Evolutionary conservation across 2,797 vertebrate species (phyloP), one percentile per base, ranked within the genome.

Genomic region (Dicrostonyx torquatus): DNA sequence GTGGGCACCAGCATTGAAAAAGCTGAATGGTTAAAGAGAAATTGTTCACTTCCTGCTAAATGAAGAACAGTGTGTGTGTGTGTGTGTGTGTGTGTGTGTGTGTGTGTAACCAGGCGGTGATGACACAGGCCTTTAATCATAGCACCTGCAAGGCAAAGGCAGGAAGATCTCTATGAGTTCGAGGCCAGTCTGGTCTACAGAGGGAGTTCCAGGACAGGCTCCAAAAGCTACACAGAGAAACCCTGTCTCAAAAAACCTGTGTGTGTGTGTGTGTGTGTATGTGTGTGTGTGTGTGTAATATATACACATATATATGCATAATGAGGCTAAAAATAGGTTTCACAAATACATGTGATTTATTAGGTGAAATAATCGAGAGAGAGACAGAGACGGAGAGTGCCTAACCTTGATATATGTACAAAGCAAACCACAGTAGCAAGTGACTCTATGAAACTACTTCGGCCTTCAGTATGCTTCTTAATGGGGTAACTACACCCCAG

Each of bases 1-100:
- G 40, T 76, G 10, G 64, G 91, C 86, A 91, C 82, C 34, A n/a
- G 26, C 45, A 50, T 84, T 80, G 34, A 73, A 89, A 90, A 87
- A 1, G 2, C 4, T 73, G n/a, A 62, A 70, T 40, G 64, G n/a
- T 7, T 91, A 84, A 89, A 87, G 15, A 73, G 45, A 10, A 86
- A 60, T 53, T 55, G 75, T 45, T 85, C n/a, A 26, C 31, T 18
- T 95, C 18, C 8, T 20, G 45, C 5, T 34, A 15, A 34, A 2
- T 55, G 75, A 18, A 50, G 58, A 80, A 76, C 4, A 64, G 6
- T 13, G 24, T 64, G 26, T 64, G 24, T 29, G 24, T 64, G 10
- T 60, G 20, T 60, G 22, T 29, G 24, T 64, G 62, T 64, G 24
- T 64, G 26, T 64, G 24, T 64, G 58, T 60, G 0, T 62, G 55